Base-by-base conservation (phyloP, 2,113 vertebrate genomes). In the Phycodurus eques region DNA sequence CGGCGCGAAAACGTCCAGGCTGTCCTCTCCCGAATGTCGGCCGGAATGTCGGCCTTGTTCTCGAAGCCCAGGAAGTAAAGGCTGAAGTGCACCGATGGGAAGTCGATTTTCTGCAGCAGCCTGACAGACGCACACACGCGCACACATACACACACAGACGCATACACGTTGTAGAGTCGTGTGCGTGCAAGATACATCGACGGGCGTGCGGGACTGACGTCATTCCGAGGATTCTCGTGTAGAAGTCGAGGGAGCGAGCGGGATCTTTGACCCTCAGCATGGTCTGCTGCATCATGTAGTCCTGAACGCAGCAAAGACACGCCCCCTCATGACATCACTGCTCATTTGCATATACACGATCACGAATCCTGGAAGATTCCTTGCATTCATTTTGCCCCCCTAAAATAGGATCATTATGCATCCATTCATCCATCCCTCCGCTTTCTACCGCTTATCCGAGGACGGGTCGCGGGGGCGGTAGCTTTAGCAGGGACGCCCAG, bases 1-100 rank as follows among this genome's bases (percentile, higher is more conserved):
- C 95, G 94, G 71, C 96, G 94, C 31, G 96, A 98, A 67, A 98
- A 96, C 0, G 92, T 94, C 98, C 98, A 99, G 1, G 94, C 88
- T 0, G 92, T 89, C 80, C 81, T 93, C 77, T 97, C 95, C 61
- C 88, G 86, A 79, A 92, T 85, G 27, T 97, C 94, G 64, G 88
- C 78, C 0, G 97, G 97, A 81, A 99, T 96, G 78, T 98, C 94
- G 14, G 93, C 95, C 88, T 96, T 96, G 82, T 98, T 95, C 85
- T 99, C 98, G n/a, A 93, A 99, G 1, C 93, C 96, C 93, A 99
- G 78, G 83, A 99, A 98, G 87, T 95, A 99, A 10, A 99, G 95
- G 0, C 96, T 94, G 88, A 99, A 99, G 44, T 93, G 96, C 95
- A 98, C 97, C 63, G 94, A 62, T 61, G 96, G 95, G 87, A 98